Evolutionary conservation across 2,888 invertebrate genomes (phyloP), one percentile per base, ranked within the genome.

Genomic region (Cheilosia variabilis): DNA sequence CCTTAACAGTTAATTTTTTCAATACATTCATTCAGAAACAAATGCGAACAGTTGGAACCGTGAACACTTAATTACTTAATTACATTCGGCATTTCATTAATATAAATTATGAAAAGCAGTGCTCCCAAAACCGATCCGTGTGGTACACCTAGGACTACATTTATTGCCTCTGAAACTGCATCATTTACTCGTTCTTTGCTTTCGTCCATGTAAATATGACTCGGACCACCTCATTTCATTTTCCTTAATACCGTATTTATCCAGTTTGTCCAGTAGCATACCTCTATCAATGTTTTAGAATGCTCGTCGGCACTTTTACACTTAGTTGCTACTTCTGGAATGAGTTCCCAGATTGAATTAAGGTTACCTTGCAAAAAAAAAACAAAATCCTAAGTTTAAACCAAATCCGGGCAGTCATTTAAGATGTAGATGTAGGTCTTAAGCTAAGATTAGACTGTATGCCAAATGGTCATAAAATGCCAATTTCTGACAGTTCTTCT

Each of bases 251-350:
- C 76, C 66, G 19, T 66, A 66, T 37, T 60, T 66, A 2, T 66
- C 19, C 10, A 50, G 27, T n/a, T 52, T 66, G 3, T 52, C 31
- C 2, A 62, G 7, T 15, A 63, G 10, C 15, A 73, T 73, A 22
- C 17, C 31, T 15, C 52, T 62, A n/a, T 73, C 43, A 6, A 73
- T 24, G 1, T 60, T 72, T 60, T 60, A 52, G 37, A 72, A 72
- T 9, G 72, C 52, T 52, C 65, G n/a, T n/a, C n/a, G n/a, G n/a
- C n/a, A n/a, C n/a, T n/a, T n/a, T n/a, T n/a, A n/a, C n/a, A n/a
- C n/a, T n/a, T n/a, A n/a, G n/a, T n/a, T n/a, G n/a, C n/a, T n/a
- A n/a, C n/a, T n/a, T n/a, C n/a, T n/a, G n/a, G n/a, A n/a, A n/a
- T n/a, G n/a, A n/a, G n/a, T n/a, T n/a, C n/a, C n/a, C n/a, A n/a